Percentiles rank a stretch among this genome's conserved stretches.
These are phyloP conservation scores for Halictus ligatus DNA, from an alignment of 2,888 invertebrate genomes.

Conservation along the genomic window DNA sequence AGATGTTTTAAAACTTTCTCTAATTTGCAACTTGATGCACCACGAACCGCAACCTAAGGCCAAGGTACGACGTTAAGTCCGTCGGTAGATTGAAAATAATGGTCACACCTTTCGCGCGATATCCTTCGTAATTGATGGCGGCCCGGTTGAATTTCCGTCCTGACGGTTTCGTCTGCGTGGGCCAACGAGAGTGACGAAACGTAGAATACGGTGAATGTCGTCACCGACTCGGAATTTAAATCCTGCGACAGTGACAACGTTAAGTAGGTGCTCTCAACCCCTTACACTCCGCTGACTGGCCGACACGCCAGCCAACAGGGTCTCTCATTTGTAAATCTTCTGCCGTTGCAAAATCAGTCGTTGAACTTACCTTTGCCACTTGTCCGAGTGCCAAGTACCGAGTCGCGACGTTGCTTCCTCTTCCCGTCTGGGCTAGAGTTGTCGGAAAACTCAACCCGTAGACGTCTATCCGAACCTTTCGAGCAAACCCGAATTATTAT, in stretches of 20 bases:
- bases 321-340: slow-evolving; percentile 61
- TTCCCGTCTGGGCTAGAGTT: slow-evolving; percentile 37
- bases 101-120: slow-evolving; percentile 43
- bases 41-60: neutral
- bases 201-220: slow-evolving; percentile 58
- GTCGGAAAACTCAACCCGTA: slow-evolving; percentile 3
- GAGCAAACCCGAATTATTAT: neutral
- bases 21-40: neutral
- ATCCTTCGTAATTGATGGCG: slow-evolving; percentile 55
- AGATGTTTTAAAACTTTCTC: neutral
- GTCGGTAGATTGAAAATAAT: slow-evolving; percentile 35
- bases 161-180: slow-evolving; percentile 51
- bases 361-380: slow-evolving; percentile 61
- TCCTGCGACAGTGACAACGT: slow-evolving; percentile 60
- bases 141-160: slow-evolving; percentile 59
- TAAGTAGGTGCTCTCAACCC: slow-evolving; percentile 61
- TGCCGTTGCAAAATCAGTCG: slow-evolving; percentile 62
- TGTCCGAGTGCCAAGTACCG: slow-evolving; percentile 55
- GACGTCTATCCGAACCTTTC: slow-evolving; percentile 9
- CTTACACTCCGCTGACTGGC: slow-evolving; percentile 56
- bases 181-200: slow-evolving; percentile 53
- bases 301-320: slow-evolving; percentile 53
- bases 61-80: slow-evolving; percentile 18
- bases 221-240: slow-evolving; percentile 71
- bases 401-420: slow-evolving; percentile 46